Evolutionary conservation across 2,113 vertebrate genomes (phyloP), one percentile per base, ranked within the genome.

Genomic region (Rhinoptilus africanus): DNA sequence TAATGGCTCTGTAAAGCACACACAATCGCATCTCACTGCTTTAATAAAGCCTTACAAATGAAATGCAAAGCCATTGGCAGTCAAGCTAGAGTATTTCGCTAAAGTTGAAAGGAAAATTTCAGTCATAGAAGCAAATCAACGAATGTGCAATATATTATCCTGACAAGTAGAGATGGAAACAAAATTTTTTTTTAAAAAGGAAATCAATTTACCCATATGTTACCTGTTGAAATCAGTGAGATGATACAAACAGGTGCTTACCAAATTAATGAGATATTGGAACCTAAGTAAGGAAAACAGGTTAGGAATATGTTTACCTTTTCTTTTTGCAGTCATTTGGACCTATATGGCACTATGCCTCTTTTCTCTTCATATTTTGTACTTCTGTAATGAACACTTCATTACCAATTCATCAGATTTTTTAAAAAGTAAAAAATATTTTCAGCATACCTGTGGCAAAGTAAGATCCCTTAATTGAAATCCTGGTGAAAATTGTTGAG

Each of bases 1-100:
- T 85, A 91, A 95, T 67, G 81, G 41, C 56, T 71, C 71, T 30
- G 51, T 21, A 82, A 97, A 95, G 76, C 37, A 92, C 82, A 80
- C 13, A 59, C 32, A 54, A 6, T 23, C n/a, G 83, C 57, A 6
- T n/a, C 78, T 43, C 85, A 7, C 41, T 24, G 43, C 67, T 87
- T n/a, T 50, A 72, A 93, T 15, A 73, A 92, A 90, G 27, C n/a
- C 87, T 43, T 15, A 14, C 43, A 64, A 74, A 63, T 24, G 53
- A 69, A 96, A 81, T 7, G 66, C 32, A 79, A 93, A 74, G 43
- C 17, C 45, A 75, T 30, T 83, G 79, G 45, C 69, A 48, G 34
- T 35, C 87, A 18, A 74, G 57, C 63, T 48, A 32, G 15, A 53
- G 47, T 30, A 67, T 18, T 34, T n/a, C 57, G 26, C 56, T 53